Conservation (phyloP, 2,888 invertebrate genomes). For the Seladonia tumulorum region DNA sequence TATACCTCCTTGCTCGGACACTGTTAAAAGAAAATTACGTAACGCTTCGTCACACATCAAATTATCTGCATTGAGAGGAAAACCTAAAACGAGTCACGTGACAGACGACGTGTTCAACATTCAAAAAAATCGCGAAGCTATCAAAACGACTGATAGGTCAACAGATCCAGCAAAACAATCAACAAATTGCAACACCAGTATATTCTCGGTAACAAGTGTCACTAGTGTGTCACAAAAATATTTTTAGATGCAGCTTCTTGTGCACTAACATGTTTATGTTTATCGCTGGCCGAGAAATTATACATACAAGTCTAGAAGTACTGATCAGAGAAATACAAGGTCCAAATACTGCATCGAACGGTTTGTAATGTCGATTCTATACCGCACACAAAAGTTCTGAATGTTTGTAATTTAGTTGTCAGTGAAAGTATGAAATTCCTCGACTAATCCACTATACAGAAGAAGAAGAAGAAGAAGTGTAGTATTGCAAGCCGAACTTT, state of each 20-base stretch:
- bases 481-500: background rate
- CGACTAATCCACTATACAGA: background rate
- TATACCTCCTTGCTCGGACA: background rate
- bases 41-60: background rate
- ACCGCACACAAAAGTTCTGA: background rate
- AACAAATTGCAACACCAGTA: background rate
- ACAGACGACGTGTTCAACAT: background rate
- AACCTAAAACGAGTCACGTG: background rate
- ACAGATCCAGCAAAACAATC: background rate
- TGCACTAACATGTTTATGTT: background rate
- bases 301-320: background rate
- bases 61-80: background rate
- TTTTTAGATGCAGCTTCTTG: background rate
- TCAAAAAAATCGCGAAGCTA: background rate
- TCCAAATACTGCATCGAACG: background rate
- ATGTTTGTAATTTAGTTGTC: background rate
- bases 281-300: background rate
- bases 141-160: background rate
- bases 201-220: background rate
- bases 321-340: background rate
- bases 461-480: background rate
- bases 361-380: background rate
- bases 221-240: background rate
- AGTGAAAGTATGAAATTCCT: background rate
- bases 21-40: background rate